Percentiles rank a stretch among this genome's conserved stretches.
These are phyloP conservation scores for Batillaria attramentaria DNA, from an alignment of 1,140 invertebrate genomes.

Conservation along the genomic window DNA sequence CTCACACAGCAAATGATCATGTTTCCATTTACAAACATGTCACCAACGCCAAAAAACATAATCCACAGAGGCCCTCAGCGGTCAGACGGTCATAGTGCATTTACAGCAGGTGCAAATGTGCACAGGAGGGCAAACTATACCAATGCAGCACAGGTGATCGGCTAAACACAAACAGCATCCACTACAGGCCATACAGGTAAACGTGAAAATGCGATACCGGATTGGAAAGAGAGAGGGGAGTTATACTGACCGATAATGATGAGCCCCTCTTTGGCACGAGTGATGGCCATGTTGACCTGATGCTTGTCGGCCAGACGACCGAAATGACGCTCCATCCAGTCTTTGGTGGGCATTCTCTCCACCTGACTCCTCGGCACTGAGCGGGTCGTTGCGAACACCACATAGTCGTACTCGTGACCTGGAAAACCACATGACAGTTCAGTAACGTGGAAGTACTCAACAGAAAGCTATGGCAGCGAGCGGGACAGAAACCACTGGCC, in stretches of 20 bases:
- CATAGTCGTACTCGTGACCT: constrained; percentile 63
- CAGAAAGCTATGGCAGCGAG: neutral
- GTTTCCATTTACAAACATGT: neutral
- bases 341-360: constrained; percentile 45
- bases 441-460: neutral
- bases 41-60: neutral
- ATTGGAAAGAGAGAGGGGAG: neutral
- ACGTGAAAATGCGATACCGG: neutral
- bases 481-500: no score
- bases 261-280: constrained; percentile 59
- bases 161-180: neutral
- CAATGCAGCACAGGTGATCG: neutral
- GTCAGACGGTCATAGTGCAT: no score
- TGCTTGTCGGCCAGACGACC: constrained; percentile 55
- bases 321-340: constrained; percentile 55
- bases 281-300: constrained; percentile 60
- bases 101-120: no score
- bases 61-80: neutral
- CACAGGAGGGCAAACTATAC: no score
- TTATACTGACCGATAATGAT: constrained; percentile 59
- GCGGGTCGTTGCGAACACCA: constrained; percentile 59
- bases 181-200: neutral
- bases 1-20: neutral
- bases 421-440: constrained; percentile 20
- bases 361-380: constrained; percentile 47